Evolutionary conservation across 2,888 invertebrate species (phyloP), one percentile per base, ranked within the genome.

Genomic region (Cordilura impudica): DNA sequence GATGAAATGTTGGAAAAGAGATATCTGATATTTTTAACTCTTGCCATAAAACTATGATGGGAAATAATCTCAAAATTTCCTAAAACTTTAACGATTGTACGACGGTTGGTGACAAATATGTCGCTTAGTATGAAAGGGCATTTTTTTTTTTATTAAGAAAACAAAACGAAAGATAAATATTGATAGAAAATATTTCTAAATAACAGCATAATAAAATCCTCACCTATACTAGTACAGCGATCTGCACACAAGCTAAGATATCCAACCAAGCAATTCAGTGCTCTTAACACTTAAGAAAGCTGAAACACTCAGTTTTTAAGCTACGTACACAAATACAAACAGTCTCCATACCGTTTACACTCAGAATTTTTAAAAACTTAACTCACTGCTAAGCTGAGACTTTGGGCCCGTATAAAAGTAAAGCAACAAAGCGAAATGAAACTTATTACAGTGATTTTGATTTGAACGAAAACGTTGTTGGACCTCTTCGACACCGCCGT

Each of bases 361-460:
- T 83, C 83, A 83, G 82, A 83, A 83, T 81, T 75, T 83, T 74
- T 72, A 76, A 81, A 79, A 80, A 77, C 76, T 75, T 80, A 54
- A 56, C 74, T 78, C 75, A 63, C 63, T 82, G 79, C 63, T 82
- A 83, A 83, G 83, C 78, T 67, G 75, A 61, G 63, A 61, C 71
- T 53, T 39, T 45, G 53, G 78, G 81, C 78, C 85, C 88, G 83
- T 89, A 89, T 89, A 89, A 90, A 89, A 89, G 86, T 86, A 87
- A 87, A 87, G 87, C 87, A 85, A 81, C 85, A 84, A 83, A 85
- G 84, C 86, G 85, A 85, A 86, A 85, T 85, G 83, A 86, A 88
- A 88, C 87, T 88, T 89, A 90, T 88, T 89, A 88, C 87, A 86
- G 89, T 89, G 86, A 87, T 88, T 90, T 88, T 86, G 86, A 86